Base-by-base conservation (phyloP, 2,888 invertebrate species). In the Eristalinus aeneus region DNA sequence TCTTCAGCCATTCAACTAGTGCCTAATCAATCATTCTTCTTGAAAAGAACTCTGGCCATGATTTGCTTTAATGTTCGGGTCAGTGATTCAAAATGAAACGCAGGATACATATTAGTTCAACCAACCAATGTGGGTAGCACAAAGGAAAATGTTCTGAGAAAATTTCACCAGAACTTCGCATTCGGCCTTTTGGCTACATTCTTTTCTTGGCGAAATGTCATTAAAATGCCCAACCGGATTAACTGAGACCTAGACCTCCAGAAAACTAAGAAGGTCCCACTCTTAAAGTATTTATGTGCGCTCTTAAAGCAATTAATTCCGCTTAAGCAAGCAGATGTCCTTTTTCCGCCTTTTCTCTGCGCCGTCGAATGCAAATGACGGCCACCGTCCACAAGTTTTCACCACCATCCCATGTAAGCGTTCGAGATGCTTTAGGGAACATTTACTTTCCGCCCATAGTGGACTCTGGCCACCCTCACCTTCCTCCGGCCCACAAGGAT, bases 321-420 rank as follows among this genome's bases (percentile, higher is more conserved):
- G 34, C 64, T 58, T 56, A 53, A 46, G 20, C 36, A 54, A 73
- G 56, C 64, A 64, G 27, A 56, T 36, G 23, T 34, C 53, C 64
- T 56, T 65, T 74, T 46, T 46, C 46, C 46, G 46, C 46, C 46
- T 46, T 46, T 46, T 46, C 46, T 46, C 46, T 46, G 27, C 54
- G 16, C 39, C 31, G 20, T 36, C 34, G 54, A 61, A 77, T 68
- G 69, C 63, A 77, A 69, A 63, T 69, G 68, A 69, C 61, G 63
- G 36, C 63, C 61, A 63, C n/a, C 56, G 32, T 10, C 31, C 23
- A 1, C 63, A 64, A 39, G 56, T 16, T 16, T 27, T n/a, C 20
- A 27, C 32, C 64, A 5, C 20, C 46, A 16, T 16, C 46, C n/a
- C 39, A 46, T 39, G 60, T 60, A 67, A 53, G 11, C 39, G 32